Base-by-base conservation (phyloP, 2,113 vertebrate genomes). In the Pteronura brasiliensis region DNA sequence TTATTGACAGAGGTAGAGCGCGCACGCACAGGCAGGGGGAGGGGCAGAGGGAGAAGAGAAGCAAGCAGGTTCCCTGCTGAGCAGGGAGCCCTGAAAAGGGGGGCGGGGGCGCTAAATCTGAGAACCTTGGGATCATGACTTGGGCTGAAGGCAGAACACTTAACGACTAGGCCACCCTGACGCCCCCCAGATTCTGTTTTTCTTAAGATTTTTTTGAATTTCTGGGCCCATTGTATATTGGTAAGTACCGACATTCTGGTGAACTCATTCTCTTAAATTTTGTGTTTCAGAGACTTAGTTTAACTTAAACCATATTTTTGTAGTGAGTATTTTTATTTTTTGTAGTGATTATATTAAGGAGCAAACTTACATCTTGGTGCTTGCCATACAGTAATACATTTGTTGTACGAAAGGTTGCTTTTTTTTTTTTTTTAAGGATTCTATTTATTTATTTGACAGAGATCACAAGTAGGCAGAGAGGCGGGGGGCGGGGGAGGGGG, bases 221-320 rank as follows among this genome's bases (percentile, higher is more conserved):
- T 83, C 17, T 88, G n/a, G 52, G 3, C 36, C 20, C 29, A 15
- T 17, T 87, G n/a, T 88, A 71, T 57, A 55, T 79, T 83, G 42
- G 27, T 79, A 65, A 87, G 61, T 82, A n/a, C 39, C 42, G 81
- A 96, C 49, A 81, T 93, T 52, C 12, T 2, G 63, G 9, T 84
- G 36, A 89, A 79, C 10, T 17, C 39, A 9, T 77, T 92, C 27
- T 95, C 29, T 86, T 47, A 92, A 23, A 91, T 17, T 47, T 85
- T 85, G 84, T 88, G 74, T 83, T 96, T 96, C 81, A 85, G 65
- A 96, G 93, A 92, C 4, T 55, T 55, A 72, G 25, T 94, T 94
- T 84, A 88, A 88, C 4, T 69, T 94, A 59, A 49, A 31, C 4
- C 1, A 13, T 67, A 55, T 31, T 34, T n/a, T 81, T 76, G 7